A percentile compares a stretch with the other conserved stretches of the same genome.
phyloP scores from a whole-genome alignment of 2,888 invertebrate genomes.

The Meganola albula region DNA sequence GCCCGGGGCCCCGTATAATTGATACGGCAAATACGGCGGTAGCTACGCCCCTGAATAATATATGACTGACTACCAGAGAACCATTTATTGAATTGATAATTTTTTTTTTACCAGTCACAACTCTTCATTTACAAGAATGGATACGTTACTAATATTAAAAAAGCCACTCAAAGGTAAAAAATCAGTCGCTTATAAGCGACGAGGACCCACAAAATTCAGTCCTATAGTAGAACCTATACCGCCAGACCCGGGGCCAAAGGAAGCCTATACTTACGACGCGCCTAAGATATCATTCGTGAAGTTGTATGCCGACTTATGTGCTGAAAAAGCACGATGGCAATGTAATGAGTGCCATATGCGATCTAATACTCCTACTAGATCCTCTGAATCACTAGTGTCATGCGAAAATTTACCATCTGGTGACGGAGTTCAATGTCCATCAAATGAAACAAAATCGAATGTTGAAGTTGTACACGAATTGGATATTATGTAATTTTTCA shows the following conservation, averaged over 20 bases:
- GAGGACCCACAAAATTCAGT: background rate
- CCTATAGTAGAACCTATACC: background rate
- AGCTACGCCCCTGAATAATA: too few species aligned
- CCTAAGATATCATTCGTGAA: background rate
- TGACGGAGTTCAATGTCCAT: background rate
- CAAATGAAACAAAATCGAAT: too few species aligned
- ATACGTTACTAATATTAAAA: background rate
- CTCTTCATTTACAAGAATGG: background rate
- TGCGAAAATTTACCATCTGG: background rate
- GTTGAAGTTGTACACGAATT: constrained; percentile 21
- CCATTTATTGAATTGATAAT: too few species aligned
- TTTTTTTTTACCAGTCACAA: too few species aligned
- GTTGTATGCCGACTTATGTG: background rate
- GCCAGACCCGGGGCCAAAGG: background rate
- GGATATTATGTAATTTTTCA: too few species aligned
- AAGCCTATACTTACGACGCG: too few species aligned
- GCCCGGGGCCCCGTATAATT: too few species aligned
- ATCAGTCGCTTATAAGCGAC: background rate
- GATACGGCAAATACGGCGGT: too few species aligned
- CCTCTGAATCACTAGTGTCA: too few species aligned
- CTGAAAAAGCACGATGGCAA: background rate
- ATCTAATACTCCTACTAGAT: background rate
- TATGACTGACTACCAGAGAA: too few species aligned
- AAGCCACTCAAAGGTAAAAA: background rate
- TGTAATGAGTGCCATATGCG: background rate